Percentiles rank a stretch among this genome's conserved stretches.
Conservation (phyloP, 2,113 vertebrate species). For the Apteryx mantelli region DNA sequence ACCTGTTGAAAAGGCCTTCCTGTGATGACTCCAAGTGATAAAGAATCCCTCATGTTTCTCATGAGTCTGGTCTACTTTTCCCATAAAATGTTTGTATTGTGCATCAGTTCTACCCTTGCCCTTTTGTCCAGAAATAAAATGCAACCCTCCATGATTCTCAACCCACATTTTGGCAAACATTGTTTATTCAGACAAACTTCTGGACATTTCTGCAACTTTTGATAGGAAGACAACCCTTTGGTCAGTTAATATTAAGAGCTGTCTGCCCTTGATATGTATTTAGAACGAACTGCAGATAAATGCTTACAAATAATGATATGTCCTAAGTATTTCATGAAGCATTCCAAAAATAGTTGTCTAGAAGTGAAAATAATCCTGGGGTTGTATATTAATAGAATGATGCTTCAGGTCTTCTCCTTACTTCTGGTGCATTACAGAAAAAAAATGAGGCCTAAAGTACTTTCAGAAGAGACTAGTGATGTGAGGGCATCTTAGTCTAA, state of each 20-base stretch:
- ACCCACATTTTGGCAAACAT: neutral
- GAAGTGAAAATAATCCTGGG: constrained; percentile 1
- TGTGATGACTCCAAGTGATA: neutral
- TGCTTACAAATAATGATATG: neutral
- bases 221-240: neutral
- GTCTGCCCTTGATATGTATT: neutral
- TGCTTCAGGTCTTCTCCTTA: neutral
- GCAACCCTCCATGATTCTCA: neutral
- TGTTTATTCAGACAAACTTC: neutral
- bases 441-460: neutral
- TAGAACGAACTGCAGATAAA: neutral
- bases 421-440: neutral
- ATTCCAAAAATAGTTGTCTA: constrained; percentile 14
- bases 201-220: neutral
- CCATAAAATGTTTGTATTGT: neutral
- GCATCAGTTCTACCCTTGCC: neutral
- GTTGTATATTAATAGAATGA: neutral
- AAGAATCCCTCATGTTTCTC: neutral
- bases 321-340: neutral
- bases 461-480: neutral
- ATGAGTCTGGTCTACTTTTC: neutral
- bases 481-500: neutral
- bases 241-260: neutral
- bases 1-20: neutral
- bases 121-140: neutral